Evolutionary conservation across 2,888 invertebrate species (phyloP), one percentile per base, ranked within the genome.

Genomic region (Bruchidius siliquastri): DNA sequence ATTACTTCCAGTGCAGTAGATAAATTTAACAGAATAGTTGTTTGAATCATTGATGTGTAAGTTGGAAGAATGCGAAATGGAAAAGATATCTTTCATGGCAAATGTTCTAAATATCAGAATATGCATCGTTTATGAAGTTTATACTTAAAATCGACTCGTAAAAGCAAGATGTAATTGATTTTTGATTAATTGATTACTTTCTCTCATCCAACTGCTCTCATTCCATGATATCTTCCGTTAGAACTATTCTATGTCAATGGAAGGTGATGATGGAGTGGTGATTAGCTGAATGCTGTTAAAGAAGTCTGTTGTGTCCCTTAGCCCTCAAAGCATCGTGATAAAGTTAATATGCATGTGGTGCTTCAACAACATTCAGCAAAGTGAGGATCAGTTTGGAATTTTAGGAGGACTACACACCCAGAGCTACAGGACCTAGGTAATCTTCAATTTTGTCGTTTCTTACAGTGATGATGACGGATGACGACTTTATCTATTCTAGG

Each of bases 291-390:
- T 85, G 85, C 82, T 85, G 86, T 85, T 85, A 84, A 78, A 84
- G 80, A 82, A 84, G 84, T 84, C 49, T 85, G 83, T 83, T 82
- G 82, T 80, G 76, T 83, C 84, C 85, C 84, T 81, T 80, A 80
- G 83, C 83, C 84, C 85, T 85, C 18, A 13, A 84, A 85, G 84
- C 84, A 80, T 75, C 76, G 83, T 83, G 84, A 82, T 18, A 26
- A 21, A 73, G 82, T 84, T 85, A 83, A 79, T 83, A 85, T 85
- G 85, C 86, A 85, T 68, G 85, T 86, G 86, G 85, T 85, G 87
- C 86, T 85, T 86, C 85, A 86, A 86, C 87, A 87, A 84, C 85
- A 85, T 84, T 85, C 85, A 81, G 81, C 77, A 73, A 49, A 13
- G 72, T 73, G 18, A 71, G 73, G 22, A 70, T 69, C 69, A 72